Base-by-base conservation (phyloP, 2,888 invertebrate species). In the Ochropleura leucogaster region DNA sequence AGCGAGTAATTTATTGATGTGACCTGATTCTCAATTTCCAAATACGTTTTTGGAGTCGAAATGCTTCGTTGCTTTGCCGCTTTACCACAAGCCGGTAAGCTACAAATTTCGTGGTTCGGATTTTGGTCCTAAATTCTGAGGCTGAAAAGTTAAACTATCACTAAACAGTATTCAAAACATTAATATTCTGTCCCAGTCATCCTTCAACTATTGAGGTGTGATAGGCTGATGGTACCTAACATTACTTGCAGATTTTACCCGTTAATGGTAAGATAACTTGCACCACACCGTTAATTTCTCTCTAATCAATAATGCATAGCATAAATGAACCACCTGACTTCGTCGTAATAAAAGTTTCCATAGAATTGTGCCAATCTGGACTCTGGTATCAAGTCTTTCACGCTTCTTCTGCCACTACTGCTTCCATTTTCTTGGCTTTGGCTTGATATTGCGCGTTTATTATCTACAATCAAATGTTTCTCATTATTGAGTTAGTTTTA, bases 301-400 rank as follows among this genome's bases (percentile, higher is more conserved):
- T 53, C 16, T 44, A 63, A 18, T 68, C 4, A 12, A 53, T 18
- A 55, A 69, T n/a, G 30, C 5, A 42, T 44, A 65, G 12, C 30
- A 69, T 16, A 64, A 68, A 65, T 62, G 30, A 14, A 40, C 63
- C 46, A 82, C 82, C 82, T 82, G 85, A 82, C 77, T 84, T 96
- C 96, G 89, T 96, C 96, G 89, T 97, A 96, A 92, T 96, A 97
- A 88, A 96, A 96, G 89, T 96, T 97, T 91, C 97, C 97, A 87
- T 97, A 97, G 90, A 96, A 97, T 82, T 94, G 95, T 72, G 97
- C 97, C 90, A 98, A 92, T 94, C 97, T 96, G 79, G 97, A 97
- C 81, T 97, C 95, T 9, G 98, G 97, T 87, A 98, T 97, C 67
- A 97, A 96, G 89, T 97, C 97, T 89, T 96, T 97, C 53, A 97